Base-by-base conservation (phyloP, 2,113 vertebrate genomes). In the Ranitomeya variabilis region DNA sequence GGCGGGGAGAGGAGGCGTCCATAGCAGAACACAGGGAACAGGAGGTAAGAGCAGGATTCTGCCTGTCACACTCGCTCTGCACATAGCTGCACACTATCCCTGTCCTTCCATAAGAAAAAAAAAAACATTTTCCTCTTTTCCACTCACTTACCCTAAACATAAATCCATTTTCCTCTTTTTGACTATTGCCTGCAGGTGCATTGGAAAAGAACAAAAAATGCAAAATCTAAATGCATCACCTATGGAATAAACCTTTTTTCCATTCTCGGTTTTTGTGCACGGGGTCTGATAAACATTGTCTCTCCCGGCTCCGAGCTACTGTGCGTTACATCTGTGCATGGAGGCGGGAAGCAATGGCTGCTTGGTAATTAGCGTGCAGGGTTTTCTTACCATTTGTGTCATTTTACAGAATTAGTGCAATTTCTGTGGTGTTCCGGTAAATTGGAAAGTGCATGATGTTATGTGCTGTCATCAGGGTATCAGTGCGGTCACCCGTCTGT, bases 1-100 rank as follows among this genome's bases (percentile, higher is more conserved):
- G 92, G 91, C 91, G 93, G 90, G 91, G 81, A 79, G 87, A 84
- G 81, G 80, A 89, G 87, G 90, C 90, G 84, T 79, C 83, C 83
- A 80, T 23, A 88, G 52, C 66, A 71, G 76, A 88, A 54, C 80
- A 79, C 54, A 83, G 59, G 76, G 62, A 80, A 79, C 85, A 80
- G 85, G 88, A 89, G 90, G 90, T 91, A 91, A 90, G 90, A 84
- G 54, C 37, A 87, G 67, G 59, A 60, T 81, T 76, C 31, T 88
- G 31, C 19, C 67, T 82, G 18, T 64, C 51, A 66, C 76, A 81
- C 26, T 31, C 26, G 1, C 26, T 8, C 55, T 87, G 86, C 87
- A 76, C 51, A 57, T 69, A 57, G 21, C 77, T 19, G 67, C 73
- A 21, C 79, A 80, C 80, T 37, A 19, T 1, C 82, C 23, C 64